Conservation (phyloP, 2,113 vertebrate genomes). For the Oxyruncus cristatus region DNA sequence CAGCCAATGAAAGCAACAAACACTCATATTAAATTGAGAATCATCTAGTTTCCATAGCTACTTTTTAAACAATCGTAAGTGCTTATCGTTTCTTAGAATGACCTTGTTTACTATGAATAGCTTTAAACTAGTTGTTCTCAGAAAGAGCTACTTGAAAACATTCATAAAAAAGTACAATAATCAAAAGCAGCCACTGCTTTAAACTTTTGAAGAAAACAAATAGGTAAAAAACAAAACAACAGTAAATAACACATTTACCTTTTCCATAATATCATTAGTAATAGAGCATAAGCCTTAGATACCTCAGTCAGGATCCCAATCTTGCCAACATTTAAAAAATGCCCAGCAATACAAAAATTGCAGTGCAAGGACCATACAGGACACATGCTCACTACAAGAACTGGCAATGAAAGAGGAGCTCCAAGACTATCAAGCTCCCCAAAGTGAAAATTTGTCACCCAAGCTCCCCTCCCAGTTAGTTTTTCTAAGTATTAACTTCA, state of each 20-base stretch:
- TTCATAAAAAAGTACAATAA: neutral
- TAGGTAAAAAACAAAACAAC: neutral
- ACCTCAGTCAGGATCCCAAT: neutral
- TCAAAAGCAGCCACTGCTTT: neutral
- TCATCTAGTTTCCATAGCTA: slow-evolving; percentile 31
- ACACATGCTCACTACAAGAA: neutral
- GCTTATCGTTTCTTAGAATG: neutral
- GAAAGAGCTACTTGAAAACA: neutral
- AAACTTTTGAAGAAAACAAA: neutral
- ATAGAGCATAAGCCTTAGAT: neutral
- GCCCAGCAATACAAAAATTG: neutral
- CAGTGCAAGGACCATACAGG: neutral
- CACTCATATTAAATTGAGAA: neutral
- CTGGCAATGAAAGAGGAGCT: neutral
- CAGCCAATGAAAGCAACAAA: slow-evolving; percentile 52
- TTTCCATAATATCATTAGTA: neutral
- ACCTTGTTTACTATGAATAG: slow-evolving; percentile 25
- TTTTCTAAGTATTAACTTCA: neutral
- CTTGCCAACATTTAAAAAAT: neutral
- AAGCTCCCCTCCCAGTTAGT: neutral
- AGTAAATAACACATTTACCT: neutral
- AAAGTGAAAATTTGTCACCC: neutral
- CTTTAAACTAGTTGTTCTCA: neutral
- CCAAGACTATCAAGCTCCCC: neutral
- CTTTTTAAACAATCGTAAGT: slow-evolving; percentile 13